These are phyloP conservation scores for Syngnathus scovelli DNA, from an alignment of 2,113 vertebrate genomes.

Conservation along the genomic window DNA sequence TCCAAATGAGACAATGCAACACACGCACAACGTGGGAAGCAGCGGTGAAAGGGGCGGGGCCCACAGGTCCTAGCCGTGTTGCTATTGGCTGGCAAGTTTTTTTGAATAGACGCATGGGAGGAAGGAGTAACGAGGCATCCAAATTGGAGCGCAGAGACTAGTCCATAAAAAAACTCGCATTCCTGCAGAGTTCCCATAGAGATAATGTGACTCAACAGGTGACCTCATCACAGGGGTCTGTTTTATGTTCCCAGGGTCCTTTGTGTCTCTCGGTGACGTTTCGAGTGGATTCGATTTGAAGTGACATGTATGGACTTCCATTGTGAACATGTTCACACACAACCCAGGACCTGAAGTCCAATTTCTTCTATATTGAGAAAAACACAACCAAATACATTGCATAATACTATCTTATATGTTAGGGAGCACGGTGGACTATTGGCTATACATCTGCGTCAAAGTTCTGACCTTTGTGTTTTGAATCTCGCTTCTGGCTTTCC, in stretches of 20 bases:
- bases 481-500: no score
- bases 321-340: not conserved
- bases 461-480: no score
- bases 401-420: no score
- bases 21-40: conserved; percentile 33
- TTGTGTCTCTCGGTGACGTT: conserved; percentile 1
- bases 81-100: conserved; percentile 67
- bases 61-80: conserved; percentile 6
- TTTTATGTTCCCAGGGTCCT: conserved; percentile 1
- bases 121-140: conserved; percentile 16
- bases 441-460: no score
- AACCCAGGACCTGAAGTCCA: no score
- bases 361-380: no score
- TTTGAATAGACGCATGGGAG: conserved; percentile 57
- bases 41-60: conserved; percentile 58
- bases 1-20: conserved; percentile 55
- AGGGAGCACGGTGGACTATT: no score
- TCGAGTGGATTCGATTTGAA: not conserved
- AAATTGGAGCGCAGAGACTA: conserved; percentile 7
- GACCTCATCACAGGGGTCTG: conserved; percentile 14
- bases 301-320: not conserved
- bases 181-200: conserved; percentile 18
- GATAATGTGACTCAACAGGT: conserved; percentile 1
- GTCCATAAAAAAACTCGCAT: conserved; percentile 8
- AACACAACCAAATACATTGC: no score